Base-by-base conservation (phyloP, 2,113 vertebrate species). In the Cathartes aura region DNA sequence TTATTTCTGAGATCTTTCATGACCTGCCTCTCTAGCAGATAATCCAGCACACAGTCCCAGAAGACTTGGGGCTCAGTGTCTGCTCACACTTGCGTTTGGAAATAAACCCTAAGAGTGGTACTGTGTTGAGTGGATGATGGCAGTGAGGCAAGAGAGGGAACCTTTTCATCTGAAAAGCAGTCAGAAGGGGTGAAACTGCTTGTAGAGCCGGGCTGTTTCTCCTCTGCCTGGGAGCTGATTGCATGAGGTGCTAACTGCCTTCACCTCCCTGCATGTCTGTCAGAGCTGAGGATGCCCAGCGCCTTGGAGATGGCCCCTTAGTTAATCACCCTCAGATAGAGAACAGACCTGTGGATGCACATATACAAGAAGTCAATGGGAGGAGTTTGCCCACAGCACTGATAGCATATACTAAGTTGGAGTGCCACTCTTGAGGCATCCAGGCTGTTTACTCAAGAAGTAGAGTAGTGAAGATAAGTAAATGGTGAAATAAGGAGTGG, bases 1-100 rank as follows among this genome's bases (percentile, higher is more conserved):
- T 91, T 62, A 62, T 95, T 96, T 96, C 63, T 88, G 50, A 87
- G 48, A 27, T 93, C 67, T 93, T 90, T 94, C 32, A 13, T 80
- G 62, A 85, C 45, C 66, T 87, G 58, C 66, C 58, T 85, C 20
- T 96, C 53, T 66, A 66, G 52, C 6, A 76, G 83, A 38, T 90
- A 91, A 87, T 76, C 21, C 38, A 93, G 60, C 64, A 52, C 68
- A 48, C 22, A 56, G 20, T 70, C 58, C 74, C 76, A 73, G n/a
- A 80, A 76, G 59, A 73, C 53, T 21, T 74, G 32, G 21, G 27
- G 29, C 27, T 91, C 45, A 17, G 14, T 15, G 21, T 68, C 68
- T 84, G 60, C 64, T 73, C 62, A 27, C 43, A 20, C 16, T 82
- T 58, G 24, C 9, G 1, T 86, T 88, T 88, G 67, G 66, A 90